Evolutionary conservation across 2,113 vertebrate species (phyloP).

Genomic region (Pluvianellus socialis): DNA sequence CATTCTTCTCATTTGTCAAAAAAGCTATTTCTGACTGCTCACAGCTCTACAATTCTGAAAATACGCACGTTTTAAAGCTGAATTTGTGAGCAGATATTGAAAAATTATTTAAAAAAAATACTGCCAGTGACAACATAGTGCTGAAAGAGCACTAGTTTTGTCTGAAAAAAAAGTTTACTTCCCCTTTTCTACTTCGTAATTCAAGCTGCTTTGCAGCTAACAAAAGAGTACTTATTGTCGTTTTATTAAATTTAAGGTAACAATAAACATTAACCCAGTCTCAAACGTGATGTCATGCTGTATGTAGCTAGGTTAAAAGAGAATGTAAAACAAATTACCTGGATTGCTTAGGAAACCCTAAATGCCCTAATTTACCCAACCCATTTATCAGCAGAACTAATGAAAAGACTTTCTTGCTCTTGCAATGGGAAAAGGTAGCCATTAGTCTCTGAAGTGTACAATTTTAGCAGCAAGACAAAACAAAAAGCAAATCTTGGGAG

Average conservation of each 20-base stretch:
- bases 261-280: slow-evolving; percentile 25
- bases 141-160: neutral
- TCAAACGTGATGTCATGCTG: neutral
- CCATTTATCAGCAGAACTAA: slow-evolving; percentile 41
- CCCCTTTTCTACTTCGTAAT: neutral
- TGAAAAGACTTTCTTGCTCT: slow-evolving; percentile 27
- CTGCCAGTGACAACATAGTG: neutral
- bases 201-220: neutral
- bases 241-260: slow-evolving; percentile 30
- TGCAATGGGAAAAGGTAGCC: slow-evolving; percentile 54
- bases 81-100: neutral
- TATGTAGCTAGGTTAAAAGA: neutral
- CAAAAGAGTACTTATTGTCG: neutral
- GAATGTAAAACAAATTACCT: slow-evolving; percentile 44
- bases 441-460: slow-evolving; percentile 47
- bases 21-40: neutral
- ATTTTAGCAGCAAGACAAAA: slow-evolving; percentile 46
- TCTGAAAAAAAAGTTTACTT: neutral
- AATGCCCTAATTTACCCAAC: slow-evolving; percentile 52
- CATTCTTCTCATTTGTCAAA: neutral
- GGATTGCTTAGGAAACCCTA: slow-evolving; percentile 24
- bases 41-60: neutral
- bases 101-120: neutral
- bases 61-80: neutral
- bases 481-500: slow-evolving; percentile 63